These are phyloP conservation scores for Parotia lawesii DNA, from an alignment of 2,113 vertebrate genomes.

Conservation along the genomic window DNA sequence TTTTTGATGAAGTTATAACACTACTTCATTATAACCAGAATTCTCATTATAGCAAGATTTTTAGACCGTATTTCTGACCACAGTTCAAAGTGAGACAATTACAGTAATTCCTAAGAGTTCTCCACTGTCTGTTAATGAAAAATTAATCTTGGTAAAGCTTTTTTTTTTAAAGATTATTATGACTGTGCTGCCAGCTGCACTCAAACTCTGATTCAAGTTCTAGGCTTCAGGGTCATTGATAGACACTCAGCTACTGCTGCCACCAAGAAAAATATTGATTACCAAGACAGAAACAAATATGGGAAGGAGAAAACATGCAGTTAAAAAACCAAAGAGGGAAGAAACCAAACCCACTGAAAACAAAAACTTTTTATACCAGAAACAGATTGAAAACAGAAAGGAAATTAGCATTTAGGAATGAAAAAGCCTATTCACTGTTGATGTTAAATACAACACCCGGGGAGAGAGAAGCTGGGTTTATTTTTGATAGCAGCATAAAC, in stretches of 20 bases:
- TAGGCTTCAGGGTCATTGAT: neutral
- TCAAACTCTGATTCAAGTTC: neutral
- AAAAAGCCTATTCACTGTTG: constrained; percentile 57
- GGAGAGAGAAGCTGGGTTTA: constrained; percentile 56
- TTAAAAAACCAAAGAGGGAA: neutral
- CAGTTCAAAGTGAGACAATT: neutral
- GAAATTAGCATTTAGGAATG: constrained; percentile 49
- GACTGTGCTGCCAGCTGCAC: neutral
- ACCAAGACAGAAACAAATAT: neutral
- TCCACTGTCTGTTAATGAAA: neutral
- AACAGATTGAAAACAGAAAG: constrained; percentile 47
- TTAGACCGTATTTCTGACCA: neutral
- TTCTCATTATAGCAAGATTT: neutral
- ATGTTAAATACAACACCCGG: constrained; percentile 36
- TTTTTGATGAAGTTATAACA: neutral
- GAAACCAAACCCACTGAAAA: neutral
- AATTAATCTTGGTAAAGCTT: neutral
- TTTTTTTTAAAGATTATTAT: neutral
- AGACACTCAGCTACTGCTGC: neutral
- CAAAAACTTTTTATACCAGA: constrained; percentile 40
- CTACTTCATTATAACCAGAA: neutral
- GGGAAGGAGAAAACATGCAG: neutral
- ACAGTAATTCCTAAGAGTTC: neutral
- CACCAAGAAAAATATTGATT: neutral
- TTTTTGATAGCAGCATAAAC: constrained; percentile 57